phyloP scores from a whole-genome alignment of 2,113 vertebrate genomes.

The Chaetodon trifascialis region DNA sequence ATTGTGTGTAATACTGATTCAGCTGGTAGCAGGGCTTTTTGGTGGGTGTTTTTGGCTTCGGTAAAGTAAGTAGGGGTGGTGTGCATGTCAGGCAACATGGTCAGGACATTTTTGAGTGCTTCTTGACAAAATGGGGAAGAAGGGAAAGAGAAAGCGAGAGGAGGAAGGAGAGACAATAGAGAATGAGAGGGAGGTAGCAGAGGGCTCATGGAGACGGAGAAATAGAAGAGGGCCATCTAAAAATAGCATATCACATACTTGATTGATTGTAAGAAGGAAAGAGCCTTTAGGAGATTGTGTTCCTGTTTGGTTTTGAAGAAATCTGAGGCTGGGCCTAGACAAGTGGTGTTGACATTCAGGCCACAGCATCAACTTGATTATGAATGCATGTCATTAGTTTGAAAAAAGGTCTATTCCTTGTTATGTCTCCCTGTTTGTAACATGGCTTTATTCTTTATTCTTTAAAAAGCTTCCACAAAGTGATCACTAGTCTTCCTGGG shows the following conservation, averaged over 20 bases:
- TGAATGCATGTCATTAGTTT: not conserved
- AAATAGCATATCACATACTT: slow-evolving; percentile 80
- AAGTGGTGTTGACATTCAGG: not conserved
- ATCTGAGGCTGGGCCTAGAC: not conserved
- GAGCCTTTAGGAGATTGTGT: slow-evolving; percentile 56
- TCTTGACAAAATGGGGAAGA: slow-evolving; percentile 12
- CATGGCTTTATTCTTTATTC: not conserved
- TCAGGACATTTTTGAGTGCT: not conserved
- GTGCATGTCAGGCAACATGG: slow-evolving; percentile 1
- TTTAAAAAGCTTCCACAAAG: no score
- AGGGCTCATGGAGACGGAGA: slow-evolving; percentile 35
- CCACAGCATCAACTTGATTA: slow-evolving; percentile 17
- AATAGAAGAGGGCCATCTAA: slow-evolving; percentile 56
- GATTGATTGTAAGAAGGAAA: slow-evolving; percentile 78
- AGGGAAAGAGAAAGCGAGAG: not conserved
- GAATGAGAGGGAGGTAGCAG: slow-evolving; percentile 19
- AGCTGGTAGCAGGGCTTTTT: slow-evolving; percentile 32
- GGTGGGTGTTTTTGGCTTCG: slow-evolving; percentile 7
- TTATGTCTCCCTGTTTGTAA: not conserved
- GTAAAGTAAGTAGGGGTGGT: not conserved
- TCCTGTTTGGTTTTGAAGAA: slow-evolving; percentile 60
- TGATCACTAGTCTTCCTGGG: no score
- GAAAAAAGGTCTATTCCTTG: not conserved
- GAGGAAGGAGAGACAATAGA: not conserved
- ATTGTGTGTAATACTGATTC: slow-evolving; percentile 60